Evolutionary conservation across 2,888 invertebrate species (phyloP).

Genomic region (Brachylomia viminalis): DNA sequence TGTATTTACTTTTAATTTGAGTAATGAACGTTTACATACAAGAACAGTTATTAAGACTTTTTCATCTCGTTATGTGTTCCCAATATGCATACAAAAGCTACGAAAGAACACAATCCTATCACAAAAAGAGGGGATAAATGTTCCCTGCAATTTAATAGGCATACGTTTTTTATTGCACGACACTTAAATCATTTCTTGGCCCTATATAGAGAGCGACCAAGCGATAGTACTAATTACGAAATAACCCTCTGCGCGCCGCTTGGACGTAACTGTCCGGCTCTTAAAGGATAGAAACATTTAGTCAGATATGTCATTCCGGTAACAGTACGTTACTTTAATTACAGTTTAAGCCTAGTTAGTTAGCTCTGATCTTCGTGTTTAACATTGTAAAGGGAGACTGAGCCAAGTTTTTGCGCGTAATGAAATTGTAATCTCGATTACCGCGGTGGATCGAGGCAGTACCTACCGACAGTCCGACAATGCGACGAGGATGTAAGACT

Average conservation of each 20-base stretch:
- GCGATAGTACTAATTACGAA: constrained; percentile 86
- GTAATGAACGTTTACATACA: constrained; percentile 32
- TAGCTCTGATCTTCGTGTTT: constrained; percentile 81
- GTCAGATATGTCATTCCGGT: constrained; percentile 86
- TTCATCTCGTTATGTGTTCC: constrained; percentile 38
- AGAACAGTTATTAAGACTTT: constrained; percentile 46
- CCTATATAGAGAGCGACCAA: constrained; percentile 77
- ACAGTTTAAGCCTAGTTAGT: constrained; percentile 82
- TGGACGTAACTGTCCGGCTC: constrained; percentile 83
- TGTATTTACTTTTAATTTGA: constrained; percentile 50
- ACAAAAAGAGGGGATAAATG: constrained; percentile 62
- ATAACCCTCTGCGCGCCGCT: constrained; percentile 75
- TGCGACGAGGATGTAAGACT: constrained; percentile 71
- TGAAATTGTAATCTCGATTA: constrained; percentile 80
- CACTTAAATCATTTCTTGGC: constrained; percentile 80
- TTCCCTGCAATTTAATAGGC: constrained; percentile 60
- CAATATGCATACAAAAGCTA: constrained; percentile 60
- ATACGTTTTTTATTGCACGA: constrained; percentile 70
- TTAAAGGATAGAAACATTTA: constrained; percentile 89
- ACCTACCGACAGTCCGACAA: constrained; percentile 65
- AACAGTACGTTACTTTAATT: constrained; percentile 87
- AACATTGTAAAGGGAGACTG: constrained; percentile 81
- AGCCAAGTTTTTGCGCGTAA: constrained; percentile 81
- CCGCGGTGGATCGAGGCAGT: constrained; percentile 62
- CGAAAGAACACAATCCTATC: constrained; percentile 55